Percentiles rank a stretch among this genome's conserved stretches.
These are phyloP conservation scores for Notospermus geniculatus DNA, from an alignment of 1,140 invertebrate species.

Conservation along the genomic window DNA sequence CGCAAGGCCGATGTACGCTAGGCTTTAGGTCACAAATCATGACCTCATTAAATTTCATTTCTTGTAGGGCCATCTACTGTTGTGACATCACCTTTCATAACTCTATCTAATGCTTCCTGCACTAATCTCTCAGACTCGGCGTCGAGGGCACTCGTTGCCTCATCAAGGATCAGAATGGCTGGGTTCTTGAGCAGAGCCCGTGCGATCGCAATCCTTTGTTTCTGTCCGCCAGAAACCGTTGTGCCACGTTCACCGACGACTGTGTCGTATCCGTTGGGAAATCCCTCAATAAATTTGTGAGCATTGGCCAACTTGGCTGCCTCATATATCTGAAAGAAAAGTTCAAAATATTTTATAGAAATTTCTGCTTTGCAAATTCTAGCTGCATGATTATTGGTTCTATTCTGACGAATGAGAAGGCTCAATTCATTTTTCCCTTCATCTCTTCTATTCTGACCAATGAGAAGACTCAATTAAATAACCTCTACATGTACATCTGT, in stretches of 20 bases:
- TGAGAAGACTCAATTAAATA: too few relatives aligned
- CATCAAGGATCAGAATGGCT: conserved; percentile 80
- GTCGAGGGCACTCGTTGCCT: conserved; percentile 89
- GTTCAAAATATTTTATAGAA: conserved; percentile 4
- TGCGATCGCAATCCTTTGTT: conserved; percentile 87
- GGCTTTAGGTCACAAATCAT: too few relatives aligned
- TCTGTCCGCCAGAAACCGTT: conserved; percentile 87
- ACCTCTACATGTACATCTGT: too few relatives aligned
- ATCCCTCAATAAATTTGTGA: conserved; percentile 79
- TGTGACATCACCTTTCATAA: conserved; percentile 60
- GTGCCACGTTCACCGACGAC: conserved; percentile 84
- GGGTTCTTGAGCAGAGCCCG: conserved; percentile 85
- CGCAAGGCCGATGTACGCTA: too few relatives aligned
- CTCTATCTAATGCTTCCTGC: conserved; percentile 53
- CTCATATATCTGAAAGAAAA: conserved; percentile 62
- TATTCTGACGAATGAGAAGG: too few relatives aligned
- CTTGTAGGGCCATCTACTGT: too few relatives aligned
- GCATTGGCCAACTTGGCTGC: conserved; percentile 88
- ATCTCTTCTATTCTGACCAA: too few relatives aligned
- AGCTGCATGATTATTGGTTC: background rate
- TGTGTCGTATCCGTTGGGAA: conserved; percentile 83
- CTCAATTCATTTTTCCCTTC: too few relatives aligned
- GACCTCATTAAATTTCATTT: too few relatives aligned
- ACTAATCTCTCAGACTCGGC: conserved; percentile 79
- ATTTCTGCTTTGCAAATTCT: background rate